Evolutionary conservation across 2,888 invertebrate genomes (phyloP).

Genomic region (Gari tellinella): DNA sequence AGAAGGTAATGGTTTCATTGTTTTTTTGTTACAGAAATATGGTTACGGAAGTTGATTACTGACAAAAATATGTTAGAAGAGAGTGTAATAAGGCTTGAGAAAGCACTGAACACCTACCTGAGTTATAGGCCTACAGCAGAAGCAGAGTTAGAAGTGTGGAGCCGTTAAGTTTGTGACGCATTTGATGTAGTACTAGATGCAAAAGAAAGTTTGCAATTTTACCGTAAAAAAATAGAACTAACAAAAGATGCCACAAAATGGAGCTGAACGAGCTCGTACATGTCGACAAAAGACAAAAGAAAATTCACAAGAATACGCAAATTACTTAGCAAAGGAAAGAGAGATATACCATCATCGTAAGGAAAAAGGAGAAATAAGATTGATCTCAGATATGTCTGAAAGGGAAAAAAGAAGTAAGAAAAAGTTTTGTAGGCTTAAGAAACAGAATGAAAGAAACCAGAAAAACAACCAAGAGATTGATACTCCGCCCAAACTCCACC

Average conservation of each 20-base stretch:
- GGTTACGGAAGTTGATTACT: not conserved
- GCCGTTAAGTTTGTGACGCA: not conserved
- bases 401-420: conserved; percentile 17
- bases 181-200: not conserved
- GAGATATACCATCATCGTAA: conserved; percentile 20
- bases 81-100: not conserved
- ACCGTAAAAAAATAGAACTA: not conserved
- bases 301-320: conserved; percentile 5
- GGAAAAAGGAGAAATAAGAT: conserved; percentile 21
- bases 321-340: conserved; percentile 28
- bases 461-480: not conserved
- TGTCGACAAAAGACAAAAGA: conserved; percentile 20
- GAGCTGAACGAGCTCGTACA: conserved; percentile 16
- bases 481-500: conserved; percentile 24
- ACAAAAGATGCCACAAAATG: conserved; percentile 18
- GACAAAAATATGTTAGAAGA: conserved; percentile 1
- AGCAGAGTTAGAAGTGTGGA: conserved; percentile 5
- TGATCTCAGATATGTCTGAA: conserved; percentile 17
- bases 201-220: not conserved
- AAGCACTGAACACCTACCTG: not conserved
- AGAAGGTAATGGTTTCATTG: not conserved
- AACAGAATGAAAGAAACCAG: conserved; percentile 4
- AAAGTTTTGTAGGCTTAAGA: conserved; percentile 10
- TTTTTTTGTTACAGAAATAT: no score
- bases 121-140: not conserved